These are phyloP conservation scores for Nesoenas mayeri DNA, from an alignment of 2,113 vertebrate genomes.

Conservation along the genomic window DNA sequence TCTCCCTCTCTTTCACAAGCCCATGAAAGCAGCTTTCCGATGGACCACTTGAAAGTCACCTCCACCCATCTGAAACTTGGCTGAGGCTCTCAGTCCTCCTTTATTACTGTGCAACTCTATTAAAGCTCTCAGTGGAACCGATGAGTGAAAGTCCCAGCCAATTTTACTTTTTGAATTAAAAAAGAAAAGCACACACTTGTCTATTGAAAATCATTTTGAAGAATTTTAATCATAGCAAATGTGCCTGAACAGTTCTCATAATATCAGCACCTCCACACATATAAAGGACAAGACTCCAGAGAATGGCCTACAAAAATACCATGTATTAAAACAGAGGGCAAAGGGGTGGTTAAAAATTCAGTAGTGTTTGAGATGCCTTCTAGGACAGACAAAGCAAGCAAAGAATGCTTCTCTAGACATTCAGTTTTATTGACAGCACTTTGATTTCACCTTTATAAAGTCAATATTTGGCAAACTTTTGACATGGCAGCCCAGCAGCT, in stretches of 20 bases:
- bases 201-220: slow-evolving; percentile 66
- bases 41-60: slow-evolving; percentile 57
- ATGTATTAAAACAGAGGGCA: slow-evolving; percentile 40
- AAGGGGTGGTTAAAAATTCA: not conserved
- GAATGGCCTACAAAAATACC: slow-evolving; percentile 64
- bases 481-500: slow-evolving; percentile 25
- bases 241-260: slow-evolving; percentile 68
- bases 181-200: slow-evolving; percentile 5
- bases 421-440: slow-evolving; percentile 67
- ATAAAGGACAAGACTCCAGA: slow-evolving; percentile 67
- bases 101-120: slow-evolving; percentile 21
- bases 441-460: slow-evolving; percentile 64
- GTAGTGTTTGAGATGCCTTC: slow-evolving; percentile 40
- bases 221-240: slow-evolving; percentile 76
- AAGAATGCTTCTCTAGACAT: slow-evolving; percentile 61
- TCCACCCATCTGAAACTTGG: slow-evolving; percentile 35
- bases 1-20: not conserved
- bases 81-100: slow-evolving; percentile 6
- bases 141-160: slow-evolving; percentile 23
- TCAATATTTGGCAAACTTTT: slow-evolving; percentile 70
- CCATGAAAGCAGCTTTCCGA: not conserved
- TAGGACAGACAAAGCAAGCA: slow-evolving; percentile 62
- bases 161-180: not conserved
- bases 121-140: slow-evolving; percentile 45
- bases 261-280: slow-evolving; percentile 62